Conservation (phyloP, 2,888 invertebrate genomes). For the Euphydryas editha region DNA sequence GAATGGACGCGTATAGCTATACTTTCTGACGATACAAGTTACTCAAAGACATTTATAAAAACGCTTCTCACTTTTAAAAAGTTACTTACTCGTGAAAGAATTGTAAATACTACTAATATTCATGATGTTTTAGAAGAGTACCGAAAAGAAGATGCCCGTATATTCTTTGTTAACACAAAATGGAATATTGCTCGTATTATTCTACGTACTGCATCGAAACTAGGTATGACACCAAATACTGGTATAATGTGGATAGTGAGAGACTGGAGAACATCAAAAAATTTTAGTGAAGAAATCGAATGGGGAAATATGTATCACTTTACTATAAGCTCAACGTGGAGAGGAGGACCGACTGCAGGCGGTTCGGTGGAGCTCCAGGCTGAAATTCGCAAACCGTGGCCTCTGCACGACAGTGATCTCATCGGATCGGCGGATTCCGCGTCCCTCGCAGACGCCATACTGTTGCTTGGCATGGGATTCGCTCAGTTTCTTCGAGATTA, state of each 20-base stretch:
- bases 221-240: conserved; percentile 71
- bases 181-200: conserved; percentile 85
- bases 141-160: conserved; percentile 80
- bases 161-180: conserved; percentile 92
- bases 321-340: conserved; percentile 47
- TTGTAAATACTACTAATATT: conserved; percentile 24
- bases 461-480: conserved; percentile 31
- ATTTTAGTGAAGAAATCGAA: conserved; percentile 9
- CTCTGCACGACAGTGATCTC: neutral
- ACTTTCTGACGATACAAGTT: conserved; percentile 83
- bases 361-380: conserved; percentile 14
- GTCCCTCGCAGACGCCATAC: conserved; percentile 29
- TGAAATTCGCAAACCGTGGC: neutral
- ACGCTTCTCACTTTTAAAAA: conserved; percentile 17
- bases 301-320: conserved; percentile 36
- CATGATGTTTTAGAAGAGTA: conserved; percentile 37
- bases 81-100: conserved; percentile 15
- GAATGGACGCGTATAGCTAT: conserved; percentile 90
- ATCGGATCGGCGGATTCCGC: conserved; percentile 11
- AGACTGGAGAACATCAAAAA: conserved; percentile 49
- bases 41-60: conserved; percentile 38
- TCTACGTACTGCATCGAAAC: conserved; percentile 83
- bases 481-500: conserved; percentile 15
- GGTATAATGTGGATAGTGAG: conserved; percentile 59
- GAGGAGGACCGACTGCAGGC: conserved; percentile 23